phyloP scores from a whole-genome alignment of 2,113 vertebrate genomes.

The Copsychus sechellarum region DNA sequence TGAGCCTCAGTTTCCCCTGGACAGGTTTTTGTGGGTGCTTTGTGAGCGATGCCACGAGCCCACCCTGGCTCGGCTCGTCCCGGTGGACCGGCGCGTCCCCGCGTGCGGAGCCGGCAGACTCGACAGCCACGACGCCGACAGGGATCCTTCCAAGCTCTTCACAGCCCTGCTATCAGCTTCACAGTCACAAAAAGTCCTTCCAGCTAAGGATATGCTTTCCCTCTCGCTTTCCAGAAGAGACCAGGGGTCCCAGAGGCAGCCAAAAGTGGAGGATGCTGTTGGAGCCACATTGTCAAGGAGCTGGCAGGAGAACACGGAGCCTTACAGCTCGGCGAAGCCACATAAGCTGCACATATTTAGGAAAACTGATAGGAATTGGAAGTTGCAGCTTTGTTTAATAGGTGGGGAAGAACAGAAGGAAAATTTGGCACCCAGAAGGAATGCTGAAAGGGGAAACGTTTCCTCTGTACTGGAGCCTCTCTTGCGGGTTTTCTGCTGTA shows the following conservation, averaged over 20 bases:
- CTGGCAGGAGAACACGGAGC: slow-evolving; percentile 63
- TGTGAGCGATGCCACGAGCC: fast-evolving
- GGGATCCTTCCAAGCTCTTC: slow-evolving; percentile 42
- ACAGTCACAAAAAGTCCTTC: slow-evolving; percentile 52
- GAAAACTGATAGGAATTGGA: slow-evolving; percentile 69
- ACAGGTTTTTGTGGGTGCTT: not conserved
- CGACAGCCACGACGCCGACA: not conserved
- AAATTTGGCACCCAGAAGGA: slow-evolving; percentile 69
- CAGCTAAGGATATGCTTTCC: slow-evolving; percentile 57
- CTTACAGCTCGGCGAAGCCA: slow-evolving; percentile 50
- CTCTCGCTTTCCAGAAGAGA: slow-evolving; percentile 60
- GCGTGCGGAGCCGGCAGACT: not conserved
- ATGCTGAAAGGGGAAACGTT: slow-evolving; percentile 60
- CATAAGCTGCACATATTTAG: slow-evolving; percentile 69
- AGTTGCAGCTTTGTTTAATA: slow-evolving; percentile 72
- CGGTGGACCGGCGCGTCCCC: not conserved
- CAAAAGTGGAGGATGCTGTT: slow-evolving; percentile 67
- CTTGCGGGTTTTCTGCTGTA: not conserved
- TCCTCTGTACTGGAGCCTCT: slow-evolving; percentile 45
- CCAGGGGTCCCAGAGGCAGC: slow-evolving; percentile 59
- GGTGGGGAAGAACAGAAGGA: slow-evolving; percentile 66
- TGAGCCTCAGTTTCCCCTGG: not conserved
- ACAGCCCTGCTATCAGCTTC: not conserved
- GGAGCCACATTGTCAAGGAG: slow-evolving; percentile 63
- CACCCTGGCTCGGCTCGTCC: not conserved